Conservation (phyloP, 37 sponge, comb jelly and placozoan species). For the Theonella swinhoei region DNA sequence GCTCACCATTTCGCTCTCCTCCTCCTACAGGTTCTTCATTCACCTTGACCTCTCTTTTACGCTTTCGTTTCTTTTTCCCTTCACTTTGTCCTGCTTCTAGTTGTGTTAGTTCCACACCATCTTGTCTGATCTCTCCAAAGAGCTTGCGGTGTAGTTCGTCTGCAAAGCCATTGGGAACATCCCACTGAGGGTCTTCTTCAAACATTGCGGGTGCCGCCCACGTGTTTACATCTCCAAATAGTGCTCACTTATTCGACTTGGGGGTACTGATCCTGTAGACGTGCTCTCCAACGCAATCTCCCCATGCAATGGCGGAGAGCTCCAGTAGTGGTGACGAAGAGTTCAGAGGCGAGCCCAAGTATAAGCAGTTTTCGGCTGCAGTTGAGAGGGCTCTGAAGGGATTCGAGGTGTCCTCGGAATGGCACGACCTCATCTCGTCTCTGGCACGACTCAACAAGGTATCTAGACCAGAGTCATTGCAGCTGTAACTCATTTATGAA, state of each 20-base stretch:
- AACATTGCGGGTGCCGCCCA: not conserved
- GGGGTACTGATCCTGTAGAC: too few species aligned
- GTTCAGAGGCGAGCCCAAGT: slow-evolving; percentile 72
- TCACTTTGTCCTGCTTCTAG: not conserved
- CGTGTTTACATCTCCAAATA: slow-evolving; percentile 21
- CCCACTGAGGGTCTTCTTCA: not conserved
- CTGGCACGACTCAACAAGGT: slow-evolving; percentile 84
- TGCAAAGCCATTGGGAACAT: not conserved
- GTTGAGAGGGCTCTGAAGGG: slow-evolving; percentile 81
- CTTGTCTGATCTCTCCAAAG: not conserved
- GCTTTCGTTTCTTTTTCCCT: not conserved
- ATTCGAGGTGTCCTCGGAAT: slow-evolving; percentile 88
- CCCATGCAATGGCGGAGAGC: slow-evolving; percentile 19
- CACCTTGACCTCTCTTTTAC: not conserved
- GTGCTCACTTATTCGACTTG: too few species aligned
- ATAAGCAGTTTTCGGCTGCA: slow-evolving; percentile 62
- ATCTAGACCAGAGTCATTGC: too few species aligned
- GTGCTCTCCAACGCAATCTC: too few species aligned
- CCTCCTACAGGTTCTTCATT: not conserved
- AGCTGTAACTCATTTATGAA: not conserved
- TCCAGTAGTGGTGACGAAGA: slow-evolving; percentile 29
- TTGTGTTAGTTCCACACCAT: too few species aligned
- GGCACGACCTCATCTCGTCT: slow-evolving; percentile 90
- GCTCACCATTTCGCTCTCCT: not conserved
- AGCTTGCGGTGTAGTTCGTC: not conserved